Base-by-base conservation (phyloP, 2,888 invertebrate species). In the Orthosia incerta region DNA sequence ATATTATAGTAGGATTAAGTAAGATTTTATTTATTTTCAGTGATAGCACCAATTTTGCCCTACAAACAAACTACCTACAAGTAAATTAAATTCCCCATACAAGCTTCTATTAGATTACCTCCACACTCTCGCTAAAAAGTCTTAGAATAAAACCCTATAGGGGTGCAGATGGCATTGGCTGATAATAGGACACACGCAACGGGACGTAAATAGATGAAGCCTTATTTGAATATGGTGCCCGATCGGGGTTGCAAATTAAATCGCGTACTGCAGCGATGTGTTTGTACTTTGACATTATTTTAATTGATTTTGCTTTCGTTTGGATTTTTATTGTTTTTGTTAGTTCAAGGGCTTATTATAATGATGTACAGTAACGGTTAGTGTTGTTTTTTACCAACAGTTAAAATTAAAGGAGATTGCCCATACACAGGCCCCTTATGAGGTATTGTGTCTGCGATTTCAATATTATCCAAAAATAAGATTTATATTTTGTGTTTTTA, bases 201-300 rank as follows among this genome's bases (percentile, higher is more conserved):
- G 93, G 95, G 95, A 93, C 90, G 92, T 93, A 95, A 95, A 95
- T 95, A 95, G 93, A 94, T 91, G 96, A 95, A 95, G 91, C 95
- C 95, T 94, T 95, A 95, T 96, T 96, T 95, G 95, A 96, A 96
- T 96, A 95, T 94, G 92, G 94, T 93, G 91, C 93, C 90, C 91
- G 91, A 94, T 93, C 92, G 90, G 94, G 95, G 94, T 92, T 91
- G 93, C 88, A 93, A 95, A 95, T 95, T 95, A 95, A 95, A 95
- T 93, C 90, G 90, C 92, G 91, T 87, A 92, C 91, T 92, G 91
- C 94, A 94, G 93, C 74, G 75, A 80, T 82, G 79, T 86, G 79
- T 74, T 85, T 83, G 80, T 86, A 76, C 79, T 75, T 83, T 83
- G 79, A 79, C 85, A 76, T 76, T 84, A 84, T 85, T 84, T 88